Evolutionary conservation across 1,140 invertebrate species (phyloP).

Genomic region (Aphis gossypii): DNA sequence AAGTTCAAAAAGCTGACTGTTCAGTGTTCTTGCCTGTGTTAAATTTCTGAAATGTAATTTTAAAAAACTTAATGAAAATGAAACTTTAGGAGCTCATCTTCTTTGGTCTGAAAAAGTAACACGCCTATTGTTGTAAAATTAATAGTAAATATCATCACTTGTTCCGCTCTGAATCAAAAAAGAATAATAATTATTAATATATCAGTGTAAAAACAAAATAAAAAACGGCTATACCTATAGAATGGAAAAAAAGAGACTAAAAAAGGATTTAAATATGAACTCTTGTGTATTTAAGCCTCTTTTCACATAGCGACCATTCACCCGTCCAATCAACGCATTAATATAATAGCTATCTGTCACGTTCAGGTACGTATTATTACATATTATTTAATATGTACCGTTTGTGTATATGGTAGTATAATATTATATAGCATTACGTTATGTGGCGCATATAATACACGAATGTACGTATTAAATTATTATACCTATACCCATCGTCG

Average conservation of each 20-base stretch:
- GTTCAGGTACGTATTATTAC: not conserved
- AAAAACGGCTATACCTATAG: not conserved
- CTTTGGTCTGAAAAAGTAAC: not conserved
- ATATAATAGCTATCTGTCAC: not conserved
- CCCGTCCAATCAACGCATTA: not conserved
- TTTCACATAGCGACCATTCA: not conserved
- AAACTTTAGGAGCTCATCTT: not conserved
- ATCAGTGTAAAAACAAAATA: not conserved
- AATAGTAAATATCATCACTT: not conserved
- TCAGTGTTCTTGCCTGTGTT: not conserved
- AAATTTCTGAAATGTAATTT: not conserved
- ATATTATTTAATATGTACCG: not conserved
- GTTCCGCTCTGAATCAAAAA: constrained; percentile 7
- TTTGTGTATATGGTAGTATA: not conserved
- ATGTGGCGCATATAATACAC: not conserved
- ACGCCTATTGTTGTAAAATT: not conserved
- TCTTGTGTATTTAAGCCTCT: not conserved
- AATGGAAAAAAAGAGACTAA: not conserved
- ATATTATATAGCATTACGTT: not conserved
- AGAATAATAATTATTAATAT: not conserved
- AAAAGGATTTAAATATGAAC: not conserved
- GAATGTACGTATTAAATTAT: not conserved
- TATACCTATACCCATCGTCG: not conserved
- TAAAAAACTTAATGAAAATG: not conserved
- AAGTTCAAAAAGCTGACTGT: not conserved